A percentile compares a stretch with the other conserved stretches of the same genome.
Evolutionary conservation across 2,888 invertebrate species (phyloP).

Genomic region (Parnassius apollo): DNA sequence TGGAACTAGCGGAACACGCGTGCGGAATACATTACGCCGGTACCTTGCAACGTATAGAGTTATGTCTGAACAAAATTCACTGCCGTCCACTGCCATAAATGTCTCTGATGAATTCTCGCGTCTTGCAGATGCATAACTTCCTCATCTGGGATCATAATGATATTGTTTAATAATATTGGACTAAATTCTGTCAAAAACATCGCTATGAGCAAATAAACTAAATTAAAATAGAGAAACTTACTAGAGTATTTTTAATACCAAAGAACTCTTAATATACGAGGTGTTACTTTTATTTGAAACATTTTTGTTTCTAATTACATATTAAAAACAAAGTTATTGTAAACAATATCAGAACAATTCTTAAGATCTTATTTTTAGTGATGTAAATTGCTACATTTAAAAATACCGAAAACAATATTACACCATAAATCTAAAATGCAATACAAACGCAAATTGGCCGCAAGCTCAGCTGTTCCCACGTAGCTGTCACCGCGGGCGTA

Average conservation of each 20-base stretch:
- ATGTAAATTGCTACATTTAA: background rate
- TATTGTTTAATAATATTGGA: too few relatives aligned
- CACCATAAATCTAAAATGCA: constrained; percentile 17
- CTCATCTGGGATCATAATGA: constrained; percentile 27
- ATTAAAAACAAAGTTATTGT: too few relatives aligned
- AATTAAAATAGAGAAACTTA: too few relatives aligned
- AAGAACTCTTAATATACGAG: too few relatives aligned
- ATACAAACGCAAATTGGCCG: constrained; percentile 6
- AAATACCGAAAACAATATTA: constrained; percentile 23
- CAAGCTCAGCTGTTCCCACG: constrained; percentile 63
- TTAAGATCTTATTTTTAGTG: background rate
- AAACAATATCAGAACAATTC: too few relatives aligned
- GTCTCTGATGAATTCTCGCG: constrained; percentile 29
- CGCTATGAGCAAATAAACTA: too few relatives aligned
- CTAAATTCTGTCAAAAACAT: too few relatives aligned
- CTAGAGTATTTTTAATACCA: too few relatives aligned
- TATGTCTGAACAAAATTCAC: constrained; percentile 6
- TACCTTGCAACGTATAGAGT: constrained; percentile 42
- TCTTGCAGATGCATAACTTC: constrained; percentile 29
- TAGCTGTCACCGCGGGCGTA: constrained; percentile 69
- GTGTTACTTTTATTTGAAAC: too few relatives aligned
- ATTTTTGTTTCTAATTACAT: too few relatives aligned
- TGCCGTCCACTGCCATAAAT: constrained; percentile 23
- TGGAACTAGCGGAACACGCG: constrained; percentile 67
- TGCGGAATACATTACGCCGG: constrained; percentile 67